Evolutionary conservation across 2,888 invertebrate species (phyloP), one percentile per base, ranked within the genome.

Genomic region (Cerceris rybyensis): DNA sequence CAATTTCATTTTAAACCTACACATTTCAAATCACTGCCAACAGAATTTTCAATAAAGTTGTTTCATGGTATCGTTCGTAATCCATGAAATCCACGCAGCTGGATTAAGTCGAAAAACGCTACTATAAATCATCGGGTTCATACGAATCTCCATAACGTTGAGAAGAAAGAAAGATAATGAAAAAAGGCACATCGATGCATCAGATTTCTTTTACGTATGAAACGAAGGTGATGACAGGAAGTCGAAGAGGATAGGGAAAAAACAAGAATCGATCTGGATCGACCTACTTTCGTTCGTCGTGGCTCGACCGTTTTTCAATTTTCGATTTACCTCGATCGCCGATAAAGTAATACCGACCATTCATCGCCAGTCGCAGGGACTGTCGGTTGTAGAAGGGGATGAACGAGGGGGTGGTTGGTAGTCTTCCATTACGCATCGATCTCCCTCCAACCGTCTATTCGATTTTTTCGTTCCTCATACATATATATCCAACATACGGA

Each of bases 331-430:
- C 74, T 74, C 61, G 78, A 68, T 75, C 77, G 72, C 60, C 82
- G 86, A 82, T 83, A 82, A 80, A 84, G 80, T 85, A 85, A 86
- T 85, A 85, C 78, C 75, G 69, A 78, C 74, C 76, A 83, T 86
- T 83, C 81, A 71, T 80, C 79, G 77, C 43, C 71, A 64, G 57
- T 70, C 70, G 57, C 66, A 70, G 54, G 55, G 76, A 72, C 71
- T 57, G 66, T 57, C 42, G 7, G 55, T 17, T 17, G 16, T 7
- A 55, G 17, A 17, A 9, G 55, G 52, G 50, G 50, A n/a, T 50
- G 50, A 1, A 11, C 46, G 50, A n/a, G 50, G 50, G 11, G 50
- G 50, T 50, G 49, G 60, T 60, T 43, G 54, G 67, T 28, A 28
- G 43, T 59, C 83, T 74, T 81, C 81, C 76, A 85, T 85, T 85